A percentile compares a stretch with the other conserved stretches of the same genome.
phyloP scores from a whole-genome alignment of 2,113 vertebrate species.

The Lophius piscatorius region DNA sequence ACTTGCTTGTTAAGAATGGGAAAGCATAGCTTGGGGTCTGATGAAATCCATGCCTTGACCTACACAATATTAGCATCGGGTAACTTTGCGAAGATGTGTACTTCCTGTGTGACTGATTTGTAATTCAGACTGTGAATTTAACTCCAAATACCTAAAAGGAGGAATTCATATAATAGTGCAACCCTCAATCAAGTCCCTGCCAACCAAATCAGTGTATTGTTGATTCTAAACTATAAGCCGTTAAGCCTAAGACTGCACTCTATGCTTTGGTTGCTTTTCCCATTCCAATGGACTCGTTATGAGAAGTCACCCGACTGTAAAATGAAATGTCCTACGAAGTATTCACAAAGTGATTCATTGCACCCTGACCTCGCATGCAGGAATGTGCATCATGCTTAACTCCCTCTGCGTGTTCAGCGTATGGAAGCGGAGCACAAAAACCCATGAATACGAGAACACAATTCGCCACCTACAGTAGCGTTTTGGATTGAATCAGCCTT shows the following conservation, averaged over 20 bases:
- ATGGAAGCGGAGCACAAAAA: slow-evolving; percentile 17
- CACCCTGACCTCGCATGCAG: slow-evolving; percentile 7
- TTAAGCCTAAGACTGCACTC: neutral
- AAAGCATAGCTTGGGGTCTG: too few species aligned
- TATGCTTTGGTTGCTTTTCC: slow-evolving; percentile 16
- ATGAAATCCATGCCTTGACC: neutral
- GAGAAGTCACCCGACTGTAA: slow-evolving; percentile 41
- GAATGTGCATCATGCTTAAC: slow-evolving; percentile 32
- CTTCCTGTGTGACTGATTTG: slow-evolving; percentile 2
- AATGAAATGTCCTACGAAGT: slow-evolving; percentile 38
- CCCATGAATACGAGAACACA: slow-evolving; percentile 4
- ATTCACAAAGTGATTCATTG: slow-evolving; percentile 44
- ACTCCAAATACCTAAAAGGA: slow-evolving; percentile 5
- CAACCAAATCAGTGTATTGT: slow-evolving; percentile 8
- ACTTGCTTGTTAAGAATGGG: too few species aligned
- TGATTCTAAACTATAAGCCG: neutral
- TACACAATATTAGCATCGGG: neutral
- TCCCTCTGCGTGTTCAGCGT: neutral
- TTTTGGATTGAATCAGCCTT: slow-evolving; percentile 62
- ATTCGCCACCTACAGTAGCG: slow-evolving; percentile 53
- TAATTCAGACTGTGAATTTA: slow-evolving; percentile 17
- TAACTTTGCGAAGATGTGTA: slow-evolving; percentile 2
- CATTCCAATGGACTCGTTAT: slow-evolving; percentile 25
- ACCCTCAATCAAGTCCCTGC: neutral
- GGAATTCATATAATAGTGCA: neutral